phyloP scores from a whole-genome alignment of 2,797 vertebrate species.

The Bradypus variegatus region DNA sequence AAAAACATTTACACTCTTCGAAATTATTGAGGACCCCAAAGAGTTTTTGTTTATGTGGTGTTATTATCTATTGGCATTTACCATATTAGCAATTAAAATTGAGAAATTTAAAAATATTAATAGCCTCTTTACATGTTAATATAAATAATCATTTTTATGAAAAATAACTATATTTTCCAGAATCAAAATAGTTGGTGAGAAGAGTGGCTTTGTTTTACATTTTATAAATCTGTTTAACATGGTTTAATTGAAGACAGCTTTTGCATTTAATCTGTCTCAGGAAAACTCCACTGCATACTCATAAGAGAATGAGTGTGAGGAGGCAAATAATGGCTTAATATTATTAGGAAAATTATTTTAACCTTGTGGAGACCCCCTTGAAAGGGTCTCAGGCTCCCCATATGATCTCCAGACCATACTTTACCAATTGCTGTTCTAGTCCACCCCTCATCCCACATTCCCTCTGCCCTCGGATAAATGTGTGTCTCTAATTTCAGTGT shows the following conservation, averaged over 20 bases:
- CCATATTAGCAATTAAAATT: background rate
- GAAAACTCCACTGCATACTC: background rate
- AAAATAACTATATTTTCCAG: background rate
- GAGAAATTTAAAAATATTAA: background rate
- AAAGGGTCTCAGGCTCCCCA: background rate
- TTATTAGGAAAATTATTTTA: background rate
- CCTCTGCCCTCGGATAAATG: background rate
- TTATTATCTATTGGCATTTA: background rate
- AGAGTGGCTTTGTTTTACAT: background rate
- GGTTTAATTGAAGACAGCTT: background rate
- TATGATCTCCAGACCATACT: background rate
- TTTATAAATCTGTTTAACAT: background rate
- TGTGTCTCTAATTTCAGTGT: background rate
- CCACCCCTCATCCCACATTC: background rate
- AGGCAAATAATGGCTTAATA: background rate
- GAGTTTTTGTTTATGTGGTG: background rate
- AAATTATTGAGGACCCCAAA: background rate
- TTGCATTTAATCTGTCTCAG: background rate
- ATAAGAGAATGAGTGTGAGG: background rate
- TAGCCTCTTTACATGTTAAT: background rate
- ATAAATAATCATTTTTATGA: background rate
- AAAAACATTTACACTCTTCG: background rate
- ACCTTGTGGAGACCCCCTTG: background rate
- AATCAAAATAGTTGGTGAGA: background rate
- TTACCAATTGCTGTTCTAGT: background rate